These are phyloP conservation scores for Litoditis marina DNA, from an alignment of 2,888 invertebrate species.

Conservation along the genomic window DNA sequence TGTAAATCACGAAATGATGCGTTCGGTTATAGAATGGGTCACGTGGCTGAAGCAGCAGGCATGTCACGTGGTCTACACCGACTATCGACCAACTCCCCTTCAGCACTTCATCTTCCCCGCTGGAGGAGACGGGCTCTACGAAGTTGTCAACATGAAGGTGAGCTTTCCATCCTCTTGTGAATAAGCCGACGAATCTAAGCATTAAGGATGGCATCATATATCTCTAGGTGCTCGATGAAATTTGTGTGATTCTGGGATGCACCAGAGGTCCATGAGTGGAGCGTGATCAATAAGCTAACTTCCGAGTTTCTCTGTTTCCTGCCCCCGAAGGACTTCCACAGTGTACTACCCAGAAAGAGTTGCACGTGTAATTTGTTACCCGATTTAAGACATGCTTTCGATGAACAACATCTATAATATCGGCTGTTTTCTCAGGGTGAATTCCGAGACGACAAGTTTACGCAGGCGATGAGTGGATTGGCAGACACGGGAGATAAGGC, in stretches of 20 bases:
- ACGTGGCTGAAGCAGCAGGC: conserved; percentile 69
- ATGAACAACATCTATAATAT: neutral
- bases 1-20: neutral
- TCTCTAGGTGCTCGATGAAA: too few species aligned
- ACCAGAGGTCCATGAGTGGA: too few species aligned
- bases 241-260: too few species aligned
- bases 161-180: neutral
- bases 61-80: conserved; percentile 97
- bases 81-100: conserved; percentile 91
- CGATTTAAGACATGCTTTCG: too few species aligned
- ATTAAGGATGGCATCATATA: too few species aligned
- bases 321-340: too few species aligned
- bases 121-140: conserved; percentile 87
- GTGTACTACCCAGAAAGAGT: too few species aligned
- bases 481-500: conserved; percentile 76
- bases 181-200: too few species aligned
- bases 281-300: neutral
- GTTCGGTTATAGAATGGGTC: conserved; percentile 54
- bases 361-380: too few species aligned
- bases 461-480: conserved; percentile 89
- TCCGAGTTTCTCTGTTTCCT: neutral
- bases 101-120: conserved; percentile 97
- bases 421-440: conserved; percentile 70
- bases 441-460: conserved; percentile 95
- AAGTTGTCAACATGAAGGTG: conserved; percentile 69